phyloP scores from a whole-genome alignment of 2,113 vertebrate genomes.

The Gobio gobio region DNA sequence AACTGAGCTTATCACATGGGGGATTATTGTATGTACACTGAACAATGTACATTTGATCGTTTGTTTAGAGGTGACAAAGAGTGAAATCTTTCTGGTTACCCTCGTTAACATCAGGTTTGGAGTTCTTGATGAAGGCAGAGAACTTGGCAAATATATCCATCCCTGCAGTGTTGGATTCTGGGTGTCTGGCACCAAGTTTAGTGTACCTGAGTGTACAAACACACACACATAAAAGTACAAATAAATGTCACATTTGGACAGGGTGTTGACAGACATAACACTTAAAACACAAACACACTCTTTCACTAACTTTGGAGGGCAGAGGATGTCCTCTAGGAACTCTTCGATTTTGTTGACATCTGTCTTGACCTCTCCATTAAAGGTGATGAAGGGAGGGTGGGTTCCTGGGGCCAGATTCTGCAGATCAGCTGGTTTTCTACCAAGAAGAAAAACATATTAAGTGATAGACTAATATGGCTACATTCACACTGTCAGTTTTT shows the following conservation, averaged over 20 bases:
- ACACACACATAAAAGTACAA: neutral
- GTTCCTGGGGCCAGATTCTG: conserved; percentile 98
- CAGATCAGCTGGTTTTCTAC: conserved; percentile 95
- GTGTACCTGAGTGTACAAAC: conserved; percentile 58
- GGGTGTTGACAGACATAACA: neutral
- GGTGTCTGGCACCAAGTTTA: conserved; percentile 92
- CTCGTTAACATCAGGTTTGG: conserved; percentile 94
- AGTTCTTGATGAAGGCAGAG: conserved; percentile 97
- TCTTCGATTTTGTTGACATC: conserved; percentile 99
- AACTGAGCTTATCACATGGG: neutral
- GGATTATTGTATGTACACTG: neutral
- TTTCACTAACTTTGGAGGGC: conserved; percentile 91
- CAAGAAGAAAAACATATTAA: conserved; percentile 36
- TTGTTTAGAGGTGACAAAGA: neutral
- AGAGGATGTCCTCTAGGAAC: conserved; percentile 95
- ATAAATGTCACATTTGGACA: neutral
- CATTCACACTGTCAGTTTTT: too few species aligned
- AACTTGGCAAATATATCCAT: conserved; percentile 99
- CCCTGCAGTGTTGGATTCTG: conserved; percentile 96
- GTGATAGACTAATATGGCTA: neutral
- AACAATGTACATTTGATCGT: neutral
- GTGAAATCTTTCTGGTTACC: conserved; percentile 73
- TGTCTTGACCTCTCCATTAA: conserved; percentile 94
- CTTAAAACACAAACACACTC: neutral
- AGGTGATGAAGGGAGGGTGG: conserved; percentile 97